phyloP scores from a whole-genome alignment of 2,113 vertebrate species.

The Agelaius phoeniceus region DNA sequence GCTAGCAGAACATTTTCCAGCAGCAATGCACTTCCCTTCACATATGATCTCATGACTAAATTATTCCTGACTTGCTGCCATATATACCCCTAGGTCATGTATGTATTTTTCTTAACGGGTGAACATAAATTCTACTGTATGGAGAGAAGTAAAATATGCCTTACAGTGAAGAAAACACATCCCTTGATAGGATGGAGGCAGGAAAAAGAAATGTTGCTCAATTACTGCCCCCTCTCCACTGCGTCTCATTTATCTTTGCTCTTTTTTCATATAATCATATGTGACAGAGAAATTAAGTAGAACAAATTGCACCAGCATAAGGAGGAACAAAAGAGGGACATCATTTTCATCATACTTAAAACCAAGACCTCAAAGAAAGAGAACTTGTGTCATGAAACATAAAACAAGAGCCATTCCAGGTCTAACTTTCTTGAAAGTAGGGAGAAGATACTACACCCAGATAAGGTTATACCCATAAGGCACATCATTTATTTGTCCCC shows the following conservation, averaged over 20 bases:
- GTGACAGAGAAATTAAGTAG: background rate
- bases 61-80: constrained; percentile 30
- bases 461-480: background rate
- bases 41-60: constrained; percentile 20
- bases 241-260: background rate
- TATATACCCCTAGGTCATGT: background rate
- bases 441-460: background rate
- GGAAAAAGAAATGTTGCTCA: background rate
- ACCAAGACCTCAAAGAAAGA: background rate
- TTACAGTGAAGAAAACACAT: constrained; percentile 4
- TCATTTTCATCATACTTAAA: background rate
- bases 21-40: background rate
- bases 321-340: background rate
- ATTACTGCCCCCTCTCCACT: background rate
- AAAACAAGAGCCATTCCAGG: background rate
- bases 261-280: background rate
- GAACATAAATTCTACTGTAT: background rate
- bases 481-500: background rate
- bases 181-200: background rate
- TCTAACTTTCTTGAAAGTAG: background rate
- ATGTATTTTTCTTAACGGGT: background rate
- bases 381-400: background rate
- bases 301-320: background rate
- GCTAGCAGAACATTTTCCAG: background rate
- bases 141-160: background rate